Evolutionary conservation across 2,113 vertebrate species (phyloP).

Genomic region (Pagrus major): DNA sequence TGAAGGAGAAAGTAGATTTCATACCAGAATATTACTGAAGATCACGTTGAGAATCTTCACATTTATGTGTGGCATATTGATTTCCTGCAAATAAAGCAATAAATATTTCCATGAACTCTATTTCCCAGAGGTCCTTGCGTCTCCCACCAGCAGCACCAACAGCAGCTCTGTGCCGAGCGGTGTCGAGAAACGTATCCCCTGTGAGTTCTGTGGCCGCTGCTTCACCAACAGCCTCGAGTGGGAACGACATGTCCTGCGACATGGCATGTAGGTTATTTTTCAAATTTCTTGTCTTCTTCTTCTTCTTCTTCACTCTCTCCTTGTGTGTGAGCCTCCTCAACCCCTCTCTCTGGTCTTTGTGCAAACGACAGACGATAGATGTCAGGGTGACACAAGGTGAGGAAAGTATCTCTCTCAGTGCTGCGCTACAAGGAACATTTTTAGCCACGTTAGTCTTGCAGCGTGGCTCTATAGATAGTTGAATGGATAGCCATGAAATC

Average conservation of each 20-base stretch:
- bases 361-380: background rate
- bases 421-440: background rate
- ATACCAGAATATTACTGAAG: background rate
- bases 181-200: slow-evolving; percentile 91
- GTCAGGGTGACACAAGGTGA: background rate
- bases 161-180: slow-evolving; percentile 72
- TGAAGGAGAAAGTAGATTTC: slow-evolving; percentile 1
- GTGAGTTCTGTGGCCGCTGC: slow-evolving; percentile 96
- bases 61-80: background rate
- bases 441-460: too few relatives aligned
- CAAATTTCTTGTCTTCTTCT: background rate
- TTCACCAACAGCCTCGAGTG: slow-evolving; percentile 95
- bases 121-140: slow-evolving; percentile 74
- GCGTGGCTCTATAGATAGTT: too few relatives aligned
- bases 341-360: background rate
- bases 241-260: slow-evolving; percentile 96
- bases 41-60: background rate
- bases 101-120: slow-evolving; percentile 25
- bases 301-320: background rate
- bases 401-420: background rate
- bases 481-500: too few relatives aligned
- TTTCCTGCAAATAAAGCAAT: background rate
- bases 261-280: slow-evolving; percentile 92
- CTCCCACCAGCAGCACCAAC: slow-evolving; percentile 76
- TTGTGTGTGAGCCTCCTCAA: slow-evolving; percentile 1